Percentiles rank a stretch among this genome's conserved stretches.
These are phyloP conservation scores for Tenebrio molitor DNA, from an alignment of 1,140 invertebrate genomes.

Conservation along the genomic window DNA sequence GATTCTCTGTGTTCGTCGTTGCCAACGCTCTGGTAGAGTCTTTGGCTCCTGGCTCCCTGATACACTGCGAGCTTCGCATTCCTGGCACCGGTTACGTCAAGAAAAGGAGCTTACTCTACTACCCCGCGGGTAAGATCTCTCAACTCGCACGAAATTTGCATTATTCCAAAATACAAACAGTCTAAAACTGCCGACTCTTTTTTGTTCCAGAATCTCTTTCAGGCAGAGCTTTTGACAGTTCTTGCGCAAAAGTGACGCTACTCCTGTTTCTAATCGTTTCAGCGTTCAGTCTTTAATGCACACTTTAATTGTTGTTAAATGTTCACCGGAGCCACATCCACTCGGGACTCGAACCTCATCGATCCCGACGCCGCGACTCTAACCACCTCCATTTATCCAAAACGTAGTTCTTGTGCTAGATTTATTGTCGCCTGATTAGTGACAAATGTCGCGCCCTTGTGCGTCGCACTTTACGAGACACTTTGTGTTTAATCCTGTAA, in stretches of 20 bases:
- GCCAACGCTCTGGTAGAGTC: slow-evolving; percentile 53
- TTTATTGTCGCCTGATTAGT: slow-evolving; percentile 23
- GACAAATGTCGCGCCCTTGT: slow-evolving; percentile 22
- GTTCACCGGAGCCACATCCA: too few relatives aligned
- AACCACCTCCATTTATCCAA: too few relatives aligned
- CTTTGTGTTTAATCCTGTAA: slow-evolving; percentile 11
- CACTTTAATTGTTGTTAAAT: too few relatives aligned
- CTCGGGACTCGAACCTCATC: too few relatives aligned
- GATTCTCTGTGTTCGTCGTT: slow-evolving; percentile 58
- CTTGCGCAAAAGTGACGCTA: neutral
- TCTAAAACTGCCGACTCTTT: neutral
- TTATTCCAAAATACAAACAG: too few relatives aligned
- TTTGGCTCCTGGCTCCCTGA: slow-evolving; percentile 57
- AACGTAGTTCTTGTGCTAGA: slow-evolving; percentile 2
- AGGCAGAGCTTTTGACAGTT: neutral
- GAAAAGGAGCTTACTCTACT: slow-evolving; percentile 62
- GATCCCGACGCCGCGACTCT: too few relatives aligned
- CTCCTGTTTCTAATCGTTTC: neutral
- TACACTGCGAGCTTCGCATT: slow-evolving; percentile 60
- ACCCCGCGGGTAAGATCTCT: slow-evolving; percentile 61
- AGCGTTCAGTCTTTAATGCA: neutral
- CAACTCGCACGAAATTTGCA: too few relatives aligned
- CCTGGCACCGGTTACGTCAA: slow-evolving; percentile 63
- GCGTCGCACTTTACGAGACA: slow-evolving; percentile 20
- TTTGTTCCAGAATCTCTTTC: slow-evolving; percentile 5